Base-by-base conservation (phyloP, 2,888 invertebrate genomes). In the Drosophila anceps region DNA sequence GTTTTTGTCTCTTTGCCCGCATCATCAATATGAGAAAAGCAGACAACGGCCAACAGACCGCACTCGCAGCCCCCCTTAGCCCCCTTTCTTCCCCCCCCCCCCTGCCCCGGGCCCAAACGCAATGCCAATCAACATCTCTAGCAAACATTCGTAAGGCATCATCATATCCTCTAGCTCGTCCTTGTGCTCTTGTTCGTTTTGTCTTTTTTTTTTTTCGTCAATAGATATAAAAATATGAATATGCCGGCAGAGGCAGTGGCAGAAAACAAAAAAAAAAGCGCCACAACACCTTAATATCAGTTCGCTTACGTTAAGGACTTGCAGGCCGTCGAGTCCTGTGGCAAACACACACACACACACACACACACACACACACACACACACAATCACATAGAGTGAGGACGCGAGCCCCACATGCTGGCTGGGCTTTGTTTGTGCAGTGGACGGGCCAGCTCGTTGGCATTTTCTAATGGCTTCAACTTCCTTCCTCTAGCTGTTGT, bases 401-500 rank as follows among this genome's bases (percentile, higher is more conserved):
- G 4, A 5, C n/a, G 1, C 50, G 29, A 44, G 65, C 69, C 54
- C 44, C 76, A 44, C 41, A 70, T 76, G 50, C 35, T 27, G 43
- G 55, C 53, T 33, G 35, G 62, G 68, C 61, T 84, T 84, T 79
- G 60, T 74, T 71, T 76, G 71, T 46, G 53, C 71, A 33, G 64
- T 57, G 63, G 57, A 53, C 53, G 64, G 73, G 58, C 73, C 41
- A 20, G 55, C 76, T 77, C 58, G 78, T 77, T 76, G 81, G 71
- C 85, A 90, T 86, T 79, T 90, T 86, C 85, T 90, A 86, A 86
- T 86, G 90, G 86, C 73, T 86, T 88, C 87, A 88, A 88, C 86
- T 90, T 86, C 89, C 86, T 88, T 90, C 86, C 90, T 87, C 73
- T 84, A 65, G 70, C 66, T 51, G 73, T 82, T 83, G 83, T 72